A percentile compares a stretch with the other conserved stretches of the same genome.
Evolutionary conservation across 2,113 vertebrate genomes (phyloP).

Genomic region (Callorhinus ursinus): DNA sequence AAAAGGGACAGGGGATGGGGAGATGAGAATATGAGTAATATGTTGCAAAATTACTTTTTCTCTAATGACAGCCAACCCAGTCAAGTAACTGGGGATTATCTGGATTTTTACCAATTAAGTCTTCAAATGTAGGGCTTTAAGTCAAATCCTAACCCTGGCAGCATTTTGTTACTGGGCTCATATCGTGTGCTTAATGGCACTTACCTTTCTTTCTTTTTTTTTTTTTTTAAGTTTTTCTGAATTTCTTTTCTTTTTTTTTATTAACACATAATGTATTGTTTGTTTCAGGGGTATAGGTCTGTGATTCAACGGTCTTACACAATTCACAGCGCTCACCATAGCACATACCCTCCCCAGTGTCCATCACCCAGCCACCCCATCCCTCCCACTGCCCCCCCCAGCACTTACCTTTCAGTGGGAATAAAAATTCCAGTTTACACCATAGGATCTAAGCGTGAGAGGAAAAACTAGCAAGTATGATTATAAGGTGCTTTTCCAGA

Average conservation of each 20-base stretch:
- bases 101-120: constrained; percentile 53
- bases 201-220: neutral
- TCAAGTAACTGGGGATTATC: constrained; percentile 39
- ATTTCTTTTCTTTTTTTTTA: no score
- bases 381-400: neutral
- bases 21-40: neutral
- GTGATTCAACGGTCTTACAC: no score
- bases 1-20: neutral
- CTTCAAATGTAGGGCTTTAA: constrained; percentile 50
- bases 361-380: no score
- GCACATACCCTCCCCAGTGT: no score
- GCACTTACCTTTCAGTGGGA: constrained; percentile 16
- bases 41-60: neutral
- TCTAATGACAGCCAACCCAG: neutral
- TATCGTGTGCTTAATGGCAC: neutral
- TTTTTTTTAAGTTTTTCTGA: no score
- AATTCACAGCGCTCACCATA: no score
- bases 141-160: constrained; percentile 36
- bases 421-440: constrained; percentile 29
- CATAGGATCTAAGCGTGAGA: neutral
- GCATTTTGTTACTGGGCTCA: neutral
- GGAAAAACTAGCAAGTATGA: neutral
- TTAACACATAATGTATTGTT: no score
- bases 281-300: no score
- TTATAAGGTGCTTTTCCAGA: neutral